A percentile compares a stretch with the other conserved stretches of the same genome.
phyloP scores from a whole-genome alignment of 2,797 vertebrate genomes.

The Delichon dasypus region DNA sequence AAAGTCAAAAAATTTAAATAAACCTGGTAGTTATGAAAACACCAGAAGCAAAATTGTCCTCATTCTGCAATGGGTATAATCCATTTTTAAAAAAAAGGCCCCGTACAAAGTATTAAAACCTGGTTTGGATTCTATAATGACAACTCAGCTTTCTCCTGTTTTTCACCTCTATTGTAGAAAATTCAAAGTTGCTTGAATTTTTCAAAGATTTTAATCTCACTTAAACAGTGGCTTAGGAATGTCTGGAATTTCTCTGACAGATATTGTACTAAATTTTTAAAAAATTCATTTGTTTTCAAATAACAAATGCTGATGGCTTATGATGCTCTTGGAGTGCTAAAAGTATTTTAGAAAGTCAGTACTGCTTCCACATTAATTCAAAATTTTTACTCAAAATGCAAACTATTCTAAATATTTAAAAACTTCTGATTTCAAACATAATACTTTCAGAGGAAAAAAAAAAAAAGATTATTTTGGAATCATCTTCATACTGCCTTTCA shows the following conservation, averaged over 20 bases:
- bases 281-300: neutral
- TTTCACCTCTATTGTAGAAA: neutral
- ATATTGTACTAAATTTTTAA: neutral
- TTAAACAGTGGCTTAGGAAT: neutral
- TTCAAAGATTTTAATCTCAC: neutral
- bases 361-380: neutral
- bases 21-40: neutral
- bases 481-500: neutral
- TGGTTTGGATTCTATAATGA: neutral
- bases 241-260: neutral
- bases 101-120: neutral
- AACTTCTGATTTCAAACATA: neutral
- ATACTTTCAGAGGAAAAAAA: neutral
- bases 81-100: neutral
- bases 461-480: neutral
- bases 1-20: neutral
- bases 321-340: neutral
- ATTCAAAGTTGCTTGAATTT: neutral
- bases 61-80: neutral
- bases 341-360: neutral
- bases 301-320: neutral
- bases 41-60: neutral
- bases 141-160: neutral
- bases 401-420: neutral
- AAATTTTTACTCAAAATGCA: neutral